A percentile compares a stretch with the other conserved stretches of the same genome.
Conservation (phyloP, 2,113 vertebrate species). For the Clarias magur region DNA sequence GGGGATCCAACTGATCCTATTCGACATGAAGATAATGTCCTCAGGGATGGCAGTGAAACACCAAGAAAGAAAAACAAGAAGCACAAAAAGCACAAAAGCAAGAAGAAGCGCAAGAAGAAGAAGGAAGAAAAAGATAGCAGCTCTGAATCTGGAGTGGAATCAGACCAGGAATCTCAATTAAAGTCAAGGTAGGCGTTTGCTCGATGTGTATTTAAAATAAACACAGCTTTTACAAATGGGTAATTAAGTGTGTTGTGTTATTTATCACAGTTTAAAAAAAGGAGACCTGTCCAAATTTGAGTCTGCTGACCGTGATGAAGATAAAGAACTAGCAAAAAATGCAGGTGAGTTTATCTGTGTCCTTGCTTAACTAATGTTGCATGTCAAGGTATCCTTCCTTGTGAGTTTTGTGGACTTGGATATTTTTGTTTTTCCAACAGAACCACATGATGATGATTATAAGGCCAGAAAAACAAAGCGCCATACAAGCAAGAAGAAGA, state of each 20-base stretch:
- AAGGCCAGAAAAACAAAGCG: slow-evolving; percentile 76
- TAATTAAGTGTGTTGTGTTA: background rate
- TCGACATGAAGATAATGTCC: slow-evolving; percentile 71
- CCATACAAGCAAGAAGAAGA: slow-evolving; percentile 74
- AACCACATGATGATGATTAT: slow-evolving; percentile 61
- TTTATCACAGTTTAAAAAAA: slow-evolving; percentile 40
- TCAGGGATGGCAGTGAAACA: slow-evolving; percentile 75
- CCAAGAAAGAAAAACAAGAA: slow-evolving; percentile 93
- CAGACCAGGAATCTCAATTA: slow-evolving; percentile 76
- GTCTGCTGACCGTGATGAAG: slow-evolving; percentile 49
- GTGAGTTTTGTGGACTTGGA: background rate
- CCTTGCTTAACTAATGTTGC: background rate
- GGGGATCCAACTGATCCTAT: slow-evolving; percentile 65
- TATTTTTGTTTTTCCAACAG: slow-evolving; percentile 39
- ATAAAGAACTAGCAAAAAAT: slow-evolving; percentile 66
- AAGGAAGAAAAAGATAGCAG: slow-evolving; percentile 89
- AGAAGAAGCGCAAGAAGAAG: slow-evolving; percentile 92
- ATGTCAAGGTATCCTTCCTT: background rate
- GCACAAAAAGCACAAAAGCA: slow-evolving; percentile 97
- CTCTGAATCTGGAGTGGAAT: slow-evolving; percentile 77
- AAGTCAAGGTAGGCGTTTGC: slow-evolving; percentile 68
- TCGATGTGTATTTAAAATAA: background rate
- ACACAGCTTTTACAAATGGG: background rate
- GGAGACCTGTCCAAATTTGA: slow-evolving; percentile 44
- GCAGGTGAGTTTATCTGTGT: slow-evolving; percentile 57